Evolutionary conservation across 2,888 invertebrate genomes (phyloP).

Genomic region (Sesia bembeciformis): DNA sequence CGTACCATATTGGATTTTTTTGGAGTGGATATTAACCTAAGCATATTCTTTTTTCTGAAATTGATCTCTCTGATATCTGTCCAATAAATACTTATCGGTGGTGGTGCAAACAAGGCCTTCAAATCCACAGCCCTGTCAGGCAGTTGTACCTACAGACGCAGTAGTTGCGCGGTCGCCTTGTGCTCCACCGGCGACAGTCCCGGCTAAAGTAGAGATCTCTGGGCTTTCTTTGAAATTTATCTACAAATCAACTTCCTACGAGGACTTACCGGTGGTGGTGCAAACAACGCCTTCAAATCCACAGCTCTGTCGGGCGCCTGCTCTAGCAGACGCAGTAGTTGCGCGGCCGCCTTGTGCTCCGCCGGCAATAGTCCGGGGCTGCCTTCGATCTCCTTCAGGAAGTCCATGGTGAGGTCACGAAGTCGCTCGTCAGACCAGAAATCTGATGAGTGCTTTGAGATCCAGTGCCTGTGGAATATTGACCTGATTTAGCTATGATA

Average conservation of each 20-base stretch:
- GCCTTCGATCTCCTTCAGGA: slow-evolving; percentile 90
- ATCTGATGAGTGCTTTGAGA: slow-evolving; percentile 92
- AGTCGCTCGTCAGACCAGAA: slow-evolving; percentile 86
- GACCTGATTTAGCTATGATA: too few species aligned
- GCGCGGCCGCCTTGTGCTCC: slow-evolving; percentile 91
- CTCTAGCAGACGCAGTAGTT: slow-evolving; percentile 84
- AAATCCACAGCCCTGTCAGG: slow-evolving; percentile 82
- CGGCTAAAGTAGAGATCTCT: too few species aligned
- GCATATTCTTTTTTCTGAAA: too few species aligned
- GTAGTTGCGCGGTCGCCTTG: slow-evolving; percentile 88
- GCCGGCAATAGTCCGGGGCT: slow-evolving; percentile 88
- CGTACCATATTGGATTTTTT: too few species aligned
- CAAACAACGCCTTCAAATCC: slow-evolving; percentile 80
- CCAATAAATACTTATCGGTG: slow-evolving; percentile 71
- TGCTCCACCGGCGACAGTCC: slow-evolving; percentile 90
- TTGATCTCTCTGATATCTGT: too few species aligned
- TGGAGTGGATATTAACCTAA: too few species aligned
- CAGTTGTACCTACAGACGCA: slow-evolving; percentile 84
- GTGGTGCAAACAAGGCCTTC: slow-evolving; percentile 78
- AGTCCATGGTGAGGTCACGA: slow-evolving; percentile 85
- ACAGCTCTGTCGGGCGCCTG: slow-evolving; percentile 81
- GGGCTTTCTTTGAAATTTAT: too few species aligned
- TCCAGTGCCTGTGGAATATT: slow-evolving; percentile 81
- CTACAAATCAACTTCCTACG: background rate
- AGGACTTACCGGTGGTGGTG: slow-evolving; percentile 77